phyloP scores from a whole-genome alignment of 2,113 vertebrate species.

The Paraplagusia blochii region DNA sequence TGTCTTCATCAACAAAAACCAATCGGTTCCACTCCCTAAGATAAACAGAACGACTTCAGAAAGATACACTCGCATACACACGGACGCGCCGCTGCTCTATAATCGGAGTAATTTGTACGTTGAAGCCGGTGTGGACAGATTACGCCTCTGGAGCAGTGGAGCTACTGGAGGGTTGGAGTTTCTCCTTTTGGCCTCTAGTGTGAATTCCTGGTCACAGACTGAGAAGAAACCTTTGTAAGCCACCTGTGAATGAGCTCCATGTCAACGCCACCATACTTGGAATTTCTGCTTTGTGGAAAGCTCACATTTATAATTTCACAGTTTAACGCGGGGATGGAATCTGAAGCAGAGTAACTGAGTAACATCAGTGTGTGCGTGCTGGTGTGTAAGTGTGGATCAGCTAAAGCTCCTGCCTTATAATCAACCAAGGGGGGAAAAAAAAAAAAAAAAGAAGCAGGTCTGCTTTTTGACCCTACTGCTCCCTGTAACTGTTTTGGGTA shows the following conservation, averaged over 20 bases:
- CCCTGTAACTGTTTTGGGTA: too few species aligned
- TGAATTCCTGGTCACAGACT: slow-evolving; percentile 42
- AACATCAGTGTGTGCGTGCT: slow-evolving; percentile 1
- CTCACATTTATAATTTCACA: slow-evolving; percentile 6
- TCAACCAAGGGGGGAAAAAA: slow-evolving; percentile 12
- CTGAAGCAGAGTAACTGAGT: slow-evolving; percentile 14
- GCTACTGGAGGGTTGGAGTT: slow-evolving; percentile 43
- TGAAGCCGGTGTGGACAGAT: slow-evolving; percentile 64
- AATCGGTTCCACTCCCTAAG: background rate
- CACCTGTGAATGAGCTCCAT: slow-evolving; percentile 27
- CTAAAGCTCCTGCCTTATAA: slow-evolving; percentile 20
- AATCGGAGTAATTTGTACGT: slow-evolving; percentile 74
- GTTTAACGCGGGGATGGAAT: slow-evolving; percentile 39
- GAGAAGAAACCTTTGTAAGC: slow-evolving; percentile 35
- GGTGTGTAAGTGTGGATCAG: background rate
- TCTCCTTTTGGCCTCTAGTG: slow-evolving; percentile 30
- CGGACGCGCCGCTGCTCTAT: slow-evolving; percentile 50
- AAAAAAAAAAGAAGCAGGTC: background rate
- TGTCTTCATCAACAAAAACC: slow-evolving; percentile 64
- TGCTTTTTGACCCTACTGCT: background rate
- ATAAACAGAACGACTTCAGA: slow-evolving; percentile 7
- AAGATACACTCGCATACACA: slow-evolving; percentile 1
- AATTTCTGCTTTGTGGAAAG: slow-evolving; percentile 7
- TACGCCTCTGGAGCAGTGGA: slow-evolving; percentile 49
- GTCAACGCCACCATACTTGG: slow-evolving; percentile 21